phyloP scores from a whole-genome alignment of 2,888 invertebrate species.

The Lasioglossum calceatum region DNA sequence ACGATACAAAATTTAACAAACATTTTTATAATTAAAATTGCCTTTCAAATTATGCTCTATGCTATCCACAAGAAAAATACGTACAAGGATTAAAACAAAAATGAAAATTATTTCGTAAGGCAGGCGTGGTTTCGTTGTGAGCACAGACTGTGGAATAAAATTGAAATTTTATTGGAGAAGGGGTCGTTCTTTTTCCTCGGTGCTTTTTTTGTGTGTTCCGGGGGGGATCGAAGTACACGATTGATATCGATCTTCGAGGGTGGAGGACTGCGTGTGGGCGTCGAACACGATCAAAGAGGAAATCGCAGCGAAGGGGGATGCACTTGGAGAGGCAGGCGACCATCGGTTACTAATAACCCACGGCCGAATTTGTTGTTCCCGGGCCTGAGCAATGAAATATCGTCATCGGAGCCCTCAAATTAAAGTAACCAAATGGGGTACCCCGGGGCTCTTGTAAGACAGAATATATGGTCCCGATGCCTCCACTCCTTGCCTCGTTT shows the following conservation, averaged over 20 bases:
- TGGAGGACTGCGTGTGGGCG: slow-evolving; percentile 65
- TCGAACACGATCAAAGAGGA: slow-evolving; percentile 37
- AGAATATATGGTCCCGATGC: slow-evolving; percentile 54
- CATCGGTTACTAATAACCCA: slow-evolving; percentile 72
- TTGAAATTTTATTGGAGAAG: neutral
- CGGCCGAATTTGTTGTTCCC: slow-evolving; percentile 67
- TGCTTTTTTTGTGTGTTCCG: slow-evolving; percentile 7
- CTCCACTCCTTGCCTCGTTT: slow-evolving; percentile 20
- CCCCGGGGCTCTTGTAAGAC: slow-evolving; percentile 58
- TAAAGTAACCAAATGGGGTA: slow-evolving; percentile 69
- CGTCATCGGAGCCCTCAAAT: slow-evolving; percentile 70
- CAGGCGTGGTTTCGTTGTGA: neutral
- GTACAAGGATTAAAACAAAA: too few relatives aligned
- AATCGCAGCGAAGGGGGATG: slow-evolving; percentile 44
- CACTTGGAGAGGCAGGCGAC: slow-evolving; percentile 29
- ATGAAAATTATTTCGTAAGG: neutral
- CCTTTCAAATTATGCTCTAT: too few relatives aligned
- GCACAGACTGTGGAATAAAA: neutral
- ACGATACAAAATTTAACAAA: neutral
- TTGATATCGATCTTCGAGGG: slow-evolving; percentile 65
- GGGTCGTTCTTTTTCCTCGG: neutral
- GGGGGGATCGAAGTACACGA: slow-evolving; percentile 9
- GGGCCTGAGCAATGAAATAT: slow-evolving; percentile 69
- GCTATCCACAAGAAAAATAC: too few relatives aligned
- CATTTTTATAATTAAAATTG: neutral